Base-by-base conservation (phyloP, 2,797 vertebrate species). In the Gallinago stenura region DNA sequence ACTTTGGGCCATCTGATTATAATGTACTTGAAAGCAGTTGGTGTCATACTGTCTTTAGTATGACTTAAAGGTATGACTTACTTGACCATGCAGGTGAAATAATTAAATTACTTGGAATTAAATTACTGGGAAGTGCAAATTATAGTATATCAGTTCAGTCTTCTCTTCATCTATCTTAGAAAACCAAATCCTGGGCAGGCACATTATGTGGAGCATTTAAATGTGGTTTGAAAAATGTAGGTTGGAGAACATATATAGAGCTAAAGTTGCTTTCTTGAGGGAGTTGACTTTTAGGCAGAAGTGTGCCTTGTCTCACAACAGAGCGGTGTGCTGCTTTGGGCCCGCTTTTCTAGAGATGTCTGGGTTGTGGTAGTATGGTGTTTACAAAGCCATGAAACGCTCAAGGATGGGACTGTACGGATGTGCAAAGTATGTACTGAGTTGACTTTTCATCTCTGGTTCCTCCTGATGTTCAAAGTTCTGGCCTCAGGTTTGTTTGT, bases 401-500 rank as follows among this genome's bases (percentile, higher is more conserved):
- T 51, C 8, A 1, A 5, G 17, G 41, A 4, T 20, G 15, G 72
- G 24, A 22, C n/a, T 62, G 4, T 30, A 18, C 8, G 41, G 33
- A 21, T 30, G 1, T 39, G 61, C 26, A 56, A 51, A 87, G 66
- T 35, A 35, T 7, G 15, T 31, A 18, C 62, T 3, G 12, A 66
- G 70, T 54, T 90, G 39, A 51, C 20, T 94, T 77, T 57, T 62
- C 22, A 3, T 45, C 71, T 64, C 64, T 30, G 9, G 3, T 61
- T 78, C 65, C 15, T 86, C 58, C 22, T 61, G 56, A 4, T 54
- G 61, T 69, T 78, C 69, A 39, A 22, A 83, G 89, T 88, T 72
- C 82, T 61, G 62, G 10, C 80, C 77, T 62, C 70, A 77, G 35
- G 33, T 93, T 95, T 75, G 80, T 94, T 93, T 95, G 69, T 15